These are phyloP conservation scores for Linyphia triangularis DNA, from an alignment of 2,888 invertebrate genomes.

Conservation along the genomic window DNA sequence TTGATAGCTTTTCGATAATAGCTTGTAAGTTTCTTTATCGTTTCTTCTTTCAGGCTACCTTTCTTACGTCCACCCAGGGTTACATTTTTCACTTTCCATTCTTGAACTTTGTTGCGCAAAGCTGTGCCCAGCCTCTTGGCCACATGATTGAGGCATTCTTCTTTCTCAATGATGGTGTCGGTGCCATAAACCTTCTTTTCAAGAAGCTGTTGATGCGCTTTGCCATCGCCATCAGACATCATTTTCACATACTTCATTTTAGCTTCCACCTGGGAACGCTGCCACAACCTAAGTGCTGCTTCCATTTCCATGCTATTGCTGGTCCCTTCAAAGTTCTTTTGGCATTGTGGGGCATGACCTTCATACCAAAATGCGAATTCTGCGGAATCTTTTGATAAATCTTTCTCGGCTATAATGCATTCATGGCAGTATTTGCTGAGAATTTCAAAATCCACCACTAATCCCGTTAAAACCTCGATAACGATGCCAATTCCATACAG, in stretches of 20 bases:
- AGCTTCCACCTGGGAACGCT: background rate
- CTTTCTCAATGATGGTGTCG: background rate
- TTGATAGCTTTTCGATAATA: constrained; percentile 18
- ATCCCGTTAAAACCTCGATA: background rate
- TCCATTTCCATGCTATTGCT: background rate
- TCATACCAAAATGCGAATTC: constrained; percentile 7
- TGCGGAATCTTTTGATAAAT: background rate
- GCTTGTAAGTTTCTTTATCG: background rate
- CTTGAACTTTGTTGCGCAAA: background rate
- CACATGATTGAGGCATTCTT: constrained; percentile 29
- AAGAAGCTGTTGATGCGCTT: background rate
- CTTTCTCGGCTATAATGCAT: background rate
- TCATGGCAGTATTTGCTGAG: background rate
- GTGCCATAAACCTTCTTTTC: background rate
- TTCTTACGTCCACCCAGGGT: constrained; percentile 9
- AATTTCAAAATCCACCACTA: background rate
- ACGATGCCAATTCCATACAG: background rate
- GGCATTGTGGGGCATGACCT: background rate
- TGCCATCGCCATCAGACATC: background rate
- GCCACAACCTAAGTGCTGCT: background rate
- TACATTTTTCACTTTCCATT: background rate
- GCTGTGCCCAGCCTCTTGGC: background rate
- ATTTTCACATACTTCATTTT: background rate
- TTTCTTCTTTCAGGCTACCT: background rate
- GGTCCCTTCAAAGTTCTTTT: background rate